phyloP scores from a whole-genome alignment of 2,113 vertebrate species.

The Nibea coibor region DNA sequence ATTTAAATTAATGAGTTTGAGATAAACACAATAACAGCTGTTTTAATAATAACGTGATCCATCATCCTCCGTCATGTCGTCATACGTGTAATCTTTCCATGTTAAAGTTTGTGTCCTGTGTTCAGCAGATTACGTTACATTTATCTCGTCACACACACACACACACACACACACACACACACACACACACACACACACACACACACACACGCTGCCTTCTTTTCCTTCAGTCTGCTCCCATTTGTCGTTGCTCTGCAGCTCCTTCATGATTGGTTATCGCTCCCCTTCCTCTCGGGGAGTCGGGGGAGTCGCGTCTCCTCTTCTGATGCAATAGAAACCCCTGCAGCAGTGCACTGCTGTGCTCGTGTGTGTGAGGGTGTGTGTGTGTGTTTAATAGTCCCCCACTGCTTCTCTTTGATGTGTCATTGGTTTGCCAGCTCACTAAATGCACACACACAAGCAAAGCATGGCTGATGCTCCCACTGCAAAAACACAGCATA shows the following conservation, averaged over 20 bases:
- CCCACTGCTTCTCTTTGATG: conserved; percentile 59
- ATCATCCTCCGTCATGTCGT: too few relatives aligned
- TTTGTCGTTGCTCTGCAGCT: conserved; percentile 55
- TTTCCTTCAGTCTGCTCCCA: background rate
- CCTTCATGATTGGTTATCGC: conserved; percentile 63
- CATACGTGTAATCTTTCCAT: too few relatives aligned
- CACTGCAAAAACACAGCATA: conserved; percentile 34
- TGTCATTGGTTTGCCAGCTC: conserved; percentile 53
- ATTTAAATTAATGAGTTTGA: background rate
- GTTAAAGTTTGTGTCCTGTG: too few relatives aligned
- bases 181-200: conserved; percentile 7
- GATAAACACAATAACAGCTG: too few relatives aligned
- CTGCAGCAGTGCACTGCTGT: conserved; percentile 62
- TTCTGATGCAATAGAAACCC: conserved; percentile 72
- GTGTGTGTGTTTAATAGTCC: conserved; percentile 56
- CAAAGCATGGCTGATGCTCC: conserved; percentile 1
- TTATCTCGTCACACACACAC: too few relatives aligned
- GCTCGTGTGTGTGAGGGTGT: conserved; percentile 25
- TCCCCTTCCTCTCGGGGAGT: conserved; percentile 56
- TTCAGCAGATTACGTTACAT: too few relatives aligned
- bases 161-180: conserved; percentile 18
- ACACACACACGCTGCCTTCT: conserved; percentile 26
- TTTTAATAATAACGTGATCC: too few relatives aligned
- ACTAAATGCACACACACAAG: conserved; percentile 48
- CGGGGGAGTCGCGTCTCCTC: conserved; percentile 55